Evolutionary conservation across 2,888 invertebrate genomes (phyloP).

Genomic region (Epicampocera succincta): DNA sequence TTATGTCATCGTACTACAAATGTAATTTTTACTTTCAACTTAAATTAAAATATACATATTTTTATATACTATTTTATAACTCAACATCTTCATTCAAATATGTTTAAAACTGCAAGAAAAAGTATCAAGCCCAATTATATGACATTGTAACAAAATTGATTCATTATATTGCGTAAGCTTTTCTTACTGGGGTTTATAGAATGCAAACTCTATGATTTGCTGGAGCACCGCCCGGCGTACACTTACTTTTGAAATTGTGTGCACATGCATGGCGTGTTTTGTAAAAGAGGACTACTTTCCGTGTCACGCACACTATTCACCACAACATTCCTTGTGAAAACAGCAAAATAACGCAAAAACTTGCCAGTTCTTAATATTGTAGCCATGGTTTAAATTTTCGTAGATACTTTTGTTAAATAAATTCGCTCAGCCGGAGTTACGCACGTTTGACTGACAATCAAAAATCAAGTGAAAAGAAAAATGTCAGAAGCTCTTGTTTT

Average conservation of each 20-base stretch:
- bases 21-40: conserved; percentile 29
- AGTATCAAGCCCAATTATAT: no score
- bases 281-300: conserved; percentile 83
- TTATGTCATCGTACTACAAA: conserved; percentile 49
- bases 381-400: conserved; percentile 75
- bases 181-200: neutral
- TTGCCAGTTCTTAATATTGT: conserved; percentile 86
- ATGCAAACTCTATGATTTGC: neutral
- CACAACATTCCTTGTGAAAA: conserved; percentile 87
- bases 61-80: conserved; percentile 40
- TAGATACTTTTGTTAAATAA: neutral
- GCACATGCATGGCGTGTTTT: conserved; percentile 83
- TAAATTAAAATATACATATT: conserved; percentile 61
- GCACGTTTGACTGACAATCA: conserved; percentile 57
- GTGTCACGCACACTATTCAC: conserved; percentile 86
- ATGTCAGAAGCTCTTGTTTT: conserved; percentile 40
- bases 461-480: conserved; percentile 55
- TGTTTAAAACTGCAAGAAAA: neutral
- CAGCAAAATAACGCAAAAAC: conserved; percentile 88
- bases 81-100: neutral
- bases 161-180: conserved; percentile 59
- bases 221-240: conserved; percentile 34
- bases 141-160: conserved; percentile 14
- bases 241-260: conserved; percentile 76
- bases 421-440: neutral